A percentile compares a stretch with the other conserved stretches of the same genome.
These are phyloP conservation scores for Chelon auratus DNA, from an alignment of 2,797 vertebrate species.

Conservation along the genomic window DNA sequence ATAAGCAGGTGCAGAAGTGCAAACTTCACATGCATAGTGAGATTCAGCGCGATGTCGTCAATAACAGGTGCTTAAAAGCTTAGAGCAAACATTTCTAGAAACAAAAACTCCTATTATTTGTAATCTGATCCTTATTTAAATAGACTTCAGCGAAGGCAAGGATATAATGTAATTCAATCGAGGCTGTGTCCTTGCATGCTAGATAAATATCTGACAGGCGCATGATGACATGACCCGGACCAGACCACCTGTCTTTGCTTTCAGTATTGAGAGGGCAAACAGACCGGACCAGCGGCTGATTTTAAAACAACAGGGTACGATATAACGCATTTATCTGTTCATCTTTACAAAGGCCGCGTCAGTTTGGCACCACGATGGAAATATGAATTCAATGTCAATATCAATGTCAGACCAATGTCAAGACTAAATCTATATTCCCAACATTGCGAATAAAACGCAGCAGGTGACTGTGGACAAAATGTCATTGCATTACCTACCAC, in stretches of 20 bases:
- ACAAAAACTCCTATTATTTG: slow-evolving; percentile 6
- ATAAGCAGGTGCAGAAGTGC: slow-evolving; percentile 72
- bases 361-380: not conserved
- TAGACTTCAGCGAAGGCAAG: slow-evolving; percentile 28
- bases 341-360: not conserved
- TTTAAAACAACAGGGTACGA: slow-evolving; percentile 4
- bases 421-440: not conserved
- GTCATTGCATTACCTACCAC: slow-evolving; percentile 1
- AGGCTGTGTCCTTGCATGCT: slow-evolving; percentile 27
- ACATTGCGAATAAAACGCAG: slow-evolving; percentile 1
- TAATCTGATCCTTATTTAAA: slow-evolving; percentile 23
- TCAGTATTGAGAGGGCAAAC: slow-evolving; percentile 41
- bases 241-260: slow-evolving; percentile 47
- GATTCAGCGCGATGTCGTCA: slow-evolving; percentile 29
- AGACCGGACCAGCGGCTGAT: slow-evolving; percentile 24
- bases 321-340: slow-evolving; percentile 9
- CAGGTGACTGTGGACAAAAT: not conserved
- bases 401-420: slow-evolving; percentile 5
- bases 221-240: slow-evolving; percentile 31
- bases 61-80: slow-evolving; percentile 26
- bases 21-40: slow-evolving; percentile 49
- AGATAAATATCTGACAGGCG: slow-evolving; percentile 54
- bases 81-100: slow-evolving; percentile 9
- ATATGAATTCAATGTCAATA: slow-evolving; percentile 10
- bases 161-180: slow-evolving; percentile 9